A percentile compares a stretch with the other conserved stretches of the same genome.
phyloP scores from a whole-genome alignment of 2,113 vertebrate species.

The Heliornis fulica region DNA sequence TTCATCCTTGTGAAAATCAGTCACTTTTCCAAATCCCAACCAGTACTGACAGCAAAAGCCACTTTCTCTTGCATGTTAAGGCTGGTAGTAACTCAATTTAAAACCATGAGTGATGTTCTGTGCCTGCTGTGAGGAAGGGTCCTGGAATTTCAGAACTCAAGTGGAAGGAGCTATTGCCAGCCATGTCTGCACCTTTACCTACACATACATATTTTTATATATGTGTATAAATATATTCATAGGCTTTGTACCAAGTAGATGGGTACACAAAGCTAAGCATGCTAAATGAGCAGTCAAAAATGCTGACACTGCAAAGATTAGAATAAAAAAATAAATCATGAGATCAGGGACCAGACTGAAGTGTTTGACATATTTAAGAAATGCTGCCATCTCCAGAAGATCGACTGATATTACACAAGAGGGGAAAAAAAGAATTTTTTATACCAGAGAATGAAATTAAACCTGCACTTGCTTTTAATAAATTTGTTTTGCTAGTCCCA shows the following conservation, averaged over 20 bases:
- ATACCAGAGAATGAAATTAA: neutral
- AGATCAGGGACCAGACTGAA: neutral
- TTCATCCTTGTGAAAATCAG: neutral
- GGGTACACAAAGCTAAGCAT: neutral
- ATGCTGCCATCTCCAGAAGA: constrained; percentile 41
- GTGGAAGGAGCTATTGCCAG: neutral
- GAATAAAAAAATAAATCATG: neutral
- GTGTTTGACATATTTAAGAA: neutral
- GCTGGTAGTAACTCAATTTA: neutral
- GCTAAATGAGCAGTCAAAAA: neutral
- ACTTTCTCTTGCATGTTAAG: neutral
- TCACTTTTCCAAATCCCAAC: neutral
- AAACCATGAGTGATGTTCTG: neutral
- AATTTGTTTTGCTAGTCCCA: neutral
- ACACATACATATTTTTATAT: neutral
- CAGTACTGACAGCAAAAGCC: neutral
- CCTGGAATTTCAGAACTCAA: neutral
- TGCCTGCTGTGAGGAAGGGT: neutral
- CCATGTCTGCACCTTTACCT: neutral
- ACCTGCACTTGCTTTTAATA: neutral
- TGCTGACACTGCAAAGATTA: neutral
- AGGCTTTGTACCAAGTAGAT: neutral
- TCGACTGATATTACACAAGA: neutral
- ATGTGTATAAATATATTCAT: neutral
- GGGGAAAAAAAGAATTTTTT: neutral